Evolutionary conservation across 2,888 invertebrate genomes (phyloP).

Genomic region (Ochropleura plecta): DNA sequence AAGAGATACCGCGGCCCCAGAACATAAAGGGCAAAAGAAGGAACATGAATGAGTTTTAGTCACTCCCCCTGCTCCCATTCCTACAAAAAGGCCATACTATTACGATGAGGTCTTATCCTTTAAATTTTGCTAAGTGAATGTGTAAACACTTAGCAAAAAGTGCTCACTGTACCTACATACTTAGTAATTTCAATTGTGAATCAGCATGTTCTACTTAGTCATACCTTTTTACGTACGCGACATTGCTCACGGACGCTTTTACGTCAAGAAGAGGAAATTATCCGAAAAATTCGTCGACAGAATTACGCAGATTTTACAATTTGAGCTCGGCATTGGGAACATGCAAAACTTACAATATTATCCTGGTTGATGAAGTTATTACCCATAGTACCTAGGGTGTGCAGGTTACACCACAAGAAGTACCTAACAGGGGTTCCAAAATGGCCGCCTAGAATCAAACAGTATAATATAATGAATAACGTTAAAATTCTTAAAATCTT

Average conservation of each 20-base stretch:
- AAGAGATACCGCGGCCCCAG: too few species aligned
- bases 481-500: too few species aligned
- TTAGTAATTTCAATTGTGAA: conserved; percentile 1
- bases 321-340: not conserved
- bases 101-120: too few species aligned
- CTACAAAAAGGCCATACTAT: too few species aligned
- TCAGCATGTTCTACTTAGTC: conserved; percentile 6
- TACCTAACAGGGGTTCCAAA: not conserved
- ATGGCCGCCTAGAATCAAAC: too few species aligned
- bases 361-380: not conserved
- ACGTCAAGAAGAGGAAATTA: not conserved
- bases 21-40: too few species aligned
- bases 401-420: not conserved
- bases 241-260: conserved; percentile 11
- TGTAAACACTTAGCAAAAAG: too few species aligned
- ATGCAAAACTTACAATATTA: not conserved
- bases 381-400: too few species aligned
- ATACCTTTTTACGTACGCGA: not conserved
- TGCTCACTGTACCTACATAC: not conserved
- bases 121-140: too few species aligned
- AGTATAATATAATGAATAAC: too few species aligned
- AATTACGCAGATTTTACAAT: not conserved
- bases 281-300: not conserved
- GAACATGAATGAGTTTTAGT: too few species aligned
- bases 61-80: too few species aligned